A percentile compares a stretch with the other conserved stretches of the same genome.
Conservation (phyloP, 2,888 invertebrate genomes). For the Stramonita haemastoma region DNA sequence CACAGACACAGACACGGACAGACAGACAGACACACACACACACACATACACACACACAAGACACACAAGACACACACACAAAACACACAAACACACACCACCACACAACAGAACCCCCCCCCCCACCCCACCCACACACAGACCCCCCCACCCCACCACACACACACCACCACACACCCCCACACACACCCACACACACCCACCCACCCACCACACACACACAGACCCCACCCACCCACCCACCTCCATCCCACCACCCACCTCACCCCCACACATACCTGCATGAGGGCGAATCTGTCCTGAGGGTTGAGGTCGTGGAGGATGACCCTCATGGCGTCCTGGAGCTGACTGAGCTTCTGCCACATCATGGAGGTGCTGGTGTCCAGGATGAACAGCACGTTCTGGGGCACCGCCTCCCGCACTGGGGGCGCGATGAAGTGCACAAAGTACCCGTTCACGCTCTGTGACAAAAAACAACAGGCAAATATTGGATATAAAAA, state of each 20-base stretch:
- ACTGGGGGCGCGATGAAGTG: conserved; percentile 85
- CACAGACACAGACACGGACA: no score
- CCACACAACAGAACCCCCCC: no score
- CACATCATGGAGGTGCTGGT: conserved; percentile 87
- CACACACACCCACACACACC: no score
- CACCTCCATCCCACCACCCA: not conserved
- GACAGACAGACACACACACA: no score
- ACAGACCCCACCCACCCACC: not conserved
- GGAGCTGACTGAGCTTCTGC: conserved; percentile 83
- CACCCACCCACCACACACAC: no score
- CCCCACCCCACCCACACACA: not conserved
- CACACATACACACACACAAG: no score
- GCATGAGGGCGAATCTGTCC: conserved; percentile 38
- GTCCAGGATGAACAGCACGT: conserved; percentile 86
- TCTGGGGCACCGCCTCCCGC: conserved; percentile 78
- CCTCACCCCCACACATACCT: not conserved
- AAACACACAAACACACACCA: no score
- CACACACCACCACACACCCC: not conserved
- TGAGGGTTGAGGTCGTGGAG: conserved; percentile 18
- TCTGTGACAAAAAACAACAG: conserved; percentile 51
- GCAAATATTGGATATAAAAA: no score
- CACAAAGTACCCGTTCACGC: conserved; percentile 84
- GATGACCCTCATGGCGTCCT: conserved; percentile 41
- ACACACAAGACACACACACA: no score
- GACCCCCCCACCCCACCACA: not conserved